Conservation (phyloP, 2,113 vertebrate species). For the Eptesicus fuscus region DNA sequence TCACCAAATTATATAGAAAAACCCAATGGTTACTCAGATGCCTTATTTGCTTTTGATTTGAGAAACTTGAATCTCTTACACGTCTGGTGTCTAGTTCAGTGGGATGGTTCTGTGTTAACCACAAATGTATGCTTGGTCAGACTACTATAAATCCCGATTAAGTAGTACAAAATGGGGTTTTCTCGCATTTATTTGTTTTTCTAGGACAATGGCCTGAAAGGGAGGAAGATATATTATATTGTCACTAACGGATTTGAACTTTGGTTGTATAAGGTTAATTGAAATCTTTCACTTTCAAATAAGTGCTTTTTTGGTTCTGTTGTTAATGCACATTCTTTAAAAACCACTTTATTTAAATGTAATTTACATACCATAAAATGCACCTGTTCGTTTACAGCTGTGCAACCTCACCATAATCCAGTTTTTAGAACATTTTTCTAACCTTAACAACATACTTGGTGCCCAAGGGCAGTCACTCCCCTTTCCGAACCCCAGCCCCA, state of each 20-base stretch:
- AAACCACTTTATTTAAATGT: not conserved
- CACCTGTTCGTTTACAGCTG: not conserved
- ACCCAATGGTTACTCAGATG: not conserved
- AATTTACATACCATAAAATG: not conserved
- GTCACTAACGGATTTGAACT: not conserved
- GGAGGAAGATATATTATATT: not conserved
- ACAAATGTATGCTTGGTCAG: not conserved
- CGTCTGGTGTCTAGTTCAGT: not conserved
- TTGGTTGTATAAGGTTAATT: not conserved
- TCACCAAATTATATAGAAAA: not conserved
- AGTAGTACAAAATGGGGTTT: not conserved
- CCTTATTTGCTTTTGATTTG: slow-evolving; percentile 1
- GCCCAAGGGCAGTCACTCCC: not conserved
- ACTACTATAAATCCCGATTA: not conserved
- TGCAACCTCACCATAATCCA: not conserved
- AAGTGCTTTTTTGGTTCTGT: not conserved
- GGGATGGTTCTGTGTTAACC: not conserved
- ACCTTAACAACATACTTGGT: not conserved
- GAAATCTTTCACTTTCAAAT: not conserved
- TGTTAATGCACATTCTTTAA: not conserved
- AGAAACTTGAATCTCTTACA: slow-evolving; percentile 10
- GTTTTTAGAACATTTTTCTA: not conserved
- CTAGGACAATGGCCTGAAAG: not conserved
- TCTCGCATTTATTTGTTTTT: not conserved
- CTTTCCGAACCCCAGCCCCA: not conserved